Base-by-base conservation (phyloP, 2,797 vertebrate genomes). In the Nyctibius grandis region DNA sequence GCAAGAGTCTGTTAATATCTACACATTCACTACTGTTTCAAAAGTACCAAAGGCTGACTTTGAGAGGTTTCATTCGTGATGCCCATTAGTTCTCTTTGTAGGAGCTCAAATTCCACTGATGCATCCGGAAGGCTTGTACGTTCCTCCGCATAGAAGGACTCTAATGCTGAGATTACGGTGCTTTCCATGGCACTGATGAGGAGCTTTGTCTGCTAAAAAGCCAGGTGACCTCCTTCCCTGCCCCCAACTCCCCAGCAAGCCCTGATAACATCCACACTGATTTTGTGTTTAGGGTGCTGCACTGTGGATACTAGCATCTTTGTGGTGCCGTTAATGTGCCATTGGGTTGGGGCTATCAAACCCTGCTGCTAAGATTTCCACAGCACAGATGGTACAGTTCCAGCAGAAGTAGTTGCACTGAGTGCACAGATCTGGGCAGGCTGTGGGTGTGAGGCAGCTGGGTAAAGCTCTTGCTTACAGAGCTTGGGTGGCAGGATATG, bases 331-430 rank as follows among this genome's bases (percentile, higher is more conserved):
- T 45, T 57, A 26, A 11, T 25, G 23, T 54, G 59, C 13, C 5
- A 1, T 15, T 79, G 45, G 21, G 3, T 15, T 85, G 31, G 26
- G 19, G 9, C 5, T 56, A 4, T 60, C 18, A 5, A 13, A 42
- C 12, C 10, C 29, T 7, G 9, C 38, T 88, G 50, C 18, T 28
- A 20, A 12, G 8, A 40, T 79, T 86, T 86, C 40, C 18, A 9
- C 9, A 13, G 20, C 26, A 19, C 2, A 6, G 48, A 2, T 25
- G 7, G 9, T 79, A 6, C 0, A 0, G 25, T 45, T 53, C 33
- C 44, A 25, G 36, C n/a, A 73, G 31, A 45, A 61, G 64, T 3
- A 4, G 31, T 19, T 47, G 11, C 45, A 57, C 6, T 0, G 0
- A 56, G 18, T 15, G 29, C 22, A 12, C 12, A 11, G 60, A 11